A percentile compares a stretch with the other conserved stretches of the same genome.
These are phyloP conservation scores for Oreotrochilus melanogaster DNA, from an alignment of 2,113 vertebrate species.

Conservation along the genomic window DNA sequence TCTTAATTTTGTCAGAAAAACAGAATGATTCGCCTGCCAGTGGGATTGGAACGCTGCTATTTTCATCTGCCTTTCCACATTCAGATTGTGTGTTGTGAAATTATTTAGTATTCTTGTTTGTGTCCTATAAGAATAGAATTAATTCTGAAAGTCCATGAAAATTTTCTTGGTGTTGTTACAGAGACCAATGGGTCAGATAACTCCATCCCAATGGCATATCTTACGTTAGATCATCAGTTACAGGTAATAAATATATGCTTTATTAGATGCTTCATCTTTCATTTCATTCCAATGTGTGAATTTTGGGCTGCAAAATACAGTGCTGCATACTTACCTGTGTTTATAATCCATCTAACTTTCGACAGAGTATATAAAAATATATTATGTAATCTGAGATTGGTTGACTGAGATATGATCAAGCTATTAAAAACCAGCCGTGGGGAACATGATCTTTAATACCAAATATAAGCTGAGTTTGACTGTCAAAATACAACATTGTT, in stretches of 20 bases:
- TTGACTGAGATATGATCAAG: constrained; percentile 55
- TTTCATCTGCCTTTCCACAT: constrained; percentile 61
- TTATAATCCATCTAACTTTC: constrained; percentile 51
- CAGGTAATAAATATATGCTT: constrained; percentile 83
- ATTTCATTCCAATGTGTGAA: background rate
- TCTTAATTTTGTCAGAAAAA: constrained; percentile 36
- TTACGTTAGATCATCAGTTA: constrained; percentile 97
- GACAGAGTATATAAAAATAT: constrained; percentile 54
- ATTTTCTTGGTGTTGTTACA: constrained; percentile 71
- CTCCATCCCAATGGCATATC: constrained; percentile 99
- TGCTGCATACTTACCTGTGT: constrained; percentile 25
- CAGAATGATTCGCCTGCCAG: constrained; percentile 53
- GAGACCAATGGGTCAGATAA: constrained; percentile 99
- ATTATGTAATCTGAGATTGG: constrained; percentile 52
- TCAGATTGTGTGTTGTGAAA: constrained; percentile 36
- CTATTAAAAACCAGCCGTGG: constrained; percentile 61
- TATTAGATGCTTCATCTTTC: background rate
- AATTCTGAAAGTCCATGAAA: background rate
- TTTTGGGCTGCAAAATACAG: background rate
- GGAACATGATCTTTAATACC: constrained; percentile 53
- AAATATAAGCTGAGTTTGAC: constrained; percentile 23
- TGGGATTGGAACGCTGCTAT: constrained; percentile 53
- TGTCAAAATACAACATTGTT: constrained; percentile 23
- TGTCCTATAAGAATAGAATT: background rate
- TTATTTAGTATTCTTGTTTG: background rate